Base-by-base conservation (phyloP, 2,888 invertebrate genomes). In the Vesta saturnalis region DNA sequence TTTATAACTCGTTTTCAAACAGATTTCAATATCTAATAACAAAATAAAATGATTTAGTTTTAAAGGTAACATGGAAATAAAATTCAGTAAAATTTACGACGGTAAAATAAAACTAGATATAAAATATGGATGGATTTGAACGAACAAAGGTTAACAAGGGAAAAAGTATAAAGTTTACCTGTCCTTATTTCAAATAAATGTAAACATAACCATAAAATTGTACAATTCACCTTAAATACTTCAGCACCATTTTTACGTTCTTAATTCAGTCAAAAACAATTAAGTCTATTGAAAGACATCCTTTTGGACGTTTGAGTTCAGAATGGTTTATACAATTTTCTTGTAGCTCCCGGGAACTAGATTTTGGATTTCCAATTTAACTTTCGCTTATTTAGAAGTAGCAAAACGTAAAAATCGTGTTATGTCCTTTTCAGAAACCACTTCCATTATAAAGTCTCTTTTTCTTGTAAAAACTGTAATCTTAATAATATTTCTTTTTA, bases 121-220 rank as follows among this genome's bases (percentile, higher is more conserved):
- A 67, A 67, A 67, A 67, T 67, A 67, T 63, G 67, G 67, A 67
- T 67, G 61, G 55, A 59, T 39, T n/a, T 39, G n/a, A 10, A n/a
- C 63, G 62, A 58, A 63, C 62, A 67, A 67, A 61, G 61, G 67
- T 67, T 67, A 62, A 67, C 67, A 55, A 67, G 67, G 59, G 63
- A 43, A 63, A 62, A 62, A 63, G 67, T 63, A 62, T 58, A 62
- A 62, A 63, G 62, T 59, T 62, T 52, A 62, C 62, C 22, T 67
- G 67, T 63, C 67, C 59, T 67, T 67, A 62, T 67, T 63, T 62
- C 59, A 59, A 63, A 59, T 59, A 67, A 67, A 49, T 52, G 15
- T n/a, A 39, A 39, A 39, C n/a, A 39, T n/a, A 39, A 39, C 3
- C 3, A 23, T 5, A 23, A 39, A 39, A 39, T 39, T 4, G 39